phyloP scores from a whole-genome alignment of 2,888 invertebrate species.

The Nomada ferruginata region DNA sequence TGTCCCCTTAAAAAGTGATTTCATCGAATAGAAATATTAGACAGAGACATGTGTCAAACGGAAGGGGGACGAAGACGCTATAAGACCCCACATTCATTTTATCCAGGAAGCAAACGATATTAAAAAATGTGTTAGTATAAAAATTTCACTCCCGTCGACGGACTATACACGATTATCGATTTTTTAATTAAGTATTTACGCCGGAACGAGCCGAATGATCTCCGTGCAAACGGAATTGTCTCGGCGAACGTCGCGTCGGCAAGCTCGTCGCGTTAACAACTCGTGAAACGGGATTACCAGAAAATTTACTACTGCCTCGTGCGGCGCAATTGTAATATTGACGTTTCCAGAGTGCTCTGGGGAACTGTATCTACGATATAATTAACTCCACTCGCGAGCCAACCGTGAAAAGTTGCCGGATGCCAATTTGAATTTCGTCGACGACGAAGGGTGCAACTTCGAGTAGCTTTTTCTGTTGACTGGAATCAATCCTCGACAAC shows the following conservation, averaged over 20 bases:
- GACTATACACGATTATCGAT: neutral
- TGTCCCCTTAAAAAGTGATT: neutral
- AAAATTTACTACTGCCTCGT: slow-evolving; percentile 3
- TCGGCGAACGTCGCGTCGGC: neutral
- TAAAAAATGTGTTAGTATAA: slow-evolving; percentile 19
- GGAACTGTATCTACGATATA: neutral
- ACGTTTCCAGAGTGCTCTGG: neutral
- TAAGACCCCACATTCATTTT: slow-evolving; percentile 6
- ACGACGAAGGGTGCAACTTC: no score
- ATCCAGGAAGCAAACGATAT: neutral
- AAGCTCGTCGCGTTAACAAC: slow-evolving; percentile 7
- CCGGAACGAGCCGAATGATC: neutral
- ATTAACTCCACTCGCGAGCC: neutral
- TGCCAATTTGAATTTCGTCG: neutral
- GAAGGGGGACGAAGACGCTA: neutral
- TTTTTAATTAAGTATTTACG: slow-evolving; percentile 1
- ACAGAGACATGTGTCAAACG: neutral
- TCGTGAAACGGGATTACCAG: slow-evolving; percentile 12
- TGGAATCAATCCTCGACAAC: no score
- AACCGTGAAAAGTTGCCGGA: neutral
- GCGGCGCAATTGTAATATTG: slow-evolving; percentile 11
- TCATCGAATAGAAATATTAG: neutral
- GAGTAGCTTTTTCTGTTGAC: no score
- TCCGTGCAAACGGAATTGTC: neutral
- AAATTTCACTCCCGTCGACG: neutral